Conservation (phyloP, 1,140 invertebrate species). For the Sitobion miscanthi region DNA sequence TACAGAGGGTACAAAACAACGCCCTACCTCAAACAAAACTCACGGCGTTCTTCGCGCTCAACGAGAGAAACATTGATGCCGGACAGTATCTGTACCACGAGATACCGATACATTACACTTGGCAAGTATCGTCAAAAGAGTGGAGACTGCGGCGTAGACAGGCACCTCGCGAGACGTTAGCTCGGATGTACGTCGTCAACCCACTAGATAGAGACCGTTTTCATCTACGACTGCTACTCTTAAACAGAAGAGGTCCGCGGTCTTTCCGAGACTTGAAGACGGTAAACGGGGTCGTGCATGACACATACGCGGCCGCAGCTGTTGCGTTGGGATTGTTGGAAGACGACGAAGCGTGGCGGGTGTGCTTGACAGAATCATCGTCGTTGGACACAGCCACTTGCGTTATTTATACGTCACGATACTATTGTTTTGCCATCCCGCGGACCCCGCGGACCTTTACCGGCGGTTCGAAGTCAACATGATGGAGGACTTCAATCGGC, state of each 20-base stretch:
- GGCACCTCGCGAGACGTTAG: no score
- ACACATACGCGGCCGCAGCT: no score
- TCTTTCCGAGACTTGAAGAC: conserved; percentile 62
- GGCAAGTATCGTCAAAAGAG: no score
- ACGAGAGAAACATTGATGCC: not conserved
- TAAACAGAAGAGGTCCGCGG: conserved; percentile 62
- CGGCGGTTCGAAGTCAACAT: no score
- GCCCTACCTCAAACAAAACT: not conserved
- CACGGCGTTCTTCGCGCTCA: not conserved
- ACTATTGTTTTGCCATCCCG: no score
- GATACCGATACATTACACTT: not conserved
- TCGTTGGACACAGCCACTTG: not conserved
- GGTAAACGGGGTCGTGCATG: no score
- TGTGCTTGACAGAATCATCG: not conserved
- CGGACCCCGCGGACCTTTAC: no score
- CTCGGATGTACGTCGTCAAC: no score
- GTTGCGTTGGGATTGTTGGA: conserved; percentile 60
- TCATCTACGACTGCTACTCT: no score
- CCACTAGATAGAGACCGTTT: no score
- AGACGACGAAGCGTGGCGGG: conserved; percentile 59
- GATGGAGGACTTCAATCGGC: no score
- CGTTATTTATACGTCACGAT: not conserved
- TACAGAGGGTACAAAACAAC: not conserved
- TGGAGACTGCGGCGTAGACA: no score
- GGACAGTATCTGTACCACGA: not conserved